Evolutionary conservation across 1,140 invertebrate species (phyloP).

Genomic region (Eriocheir sinensis): DNA sequence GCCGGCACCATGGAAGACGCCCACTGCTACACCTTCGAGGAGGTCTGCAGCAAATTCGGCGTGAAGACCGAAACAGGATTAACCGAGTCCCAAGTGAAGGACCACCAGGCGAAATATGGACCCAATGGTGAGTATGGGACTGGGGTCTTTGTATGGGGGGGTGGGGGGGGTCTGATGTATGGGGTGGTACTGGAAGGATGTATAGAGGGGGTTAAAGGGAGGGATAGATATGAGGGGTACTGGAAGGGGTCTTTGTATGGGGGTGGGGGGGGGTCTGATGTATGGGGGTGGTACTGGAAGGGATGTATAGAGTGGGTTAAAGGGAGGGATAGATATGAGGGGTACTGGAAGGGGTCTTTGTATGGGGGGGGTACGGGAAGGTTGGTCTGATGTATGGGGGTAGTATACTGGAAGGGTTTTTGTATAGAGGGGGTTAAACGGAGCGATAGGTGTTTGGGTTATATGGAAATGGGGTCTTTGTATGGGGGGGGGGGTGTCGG

Average conservation of each 20-base stretch:
- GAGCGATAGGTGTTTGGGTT: not conserved
- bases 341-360: not conserved
- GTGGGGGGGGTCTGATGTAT: not conserved
- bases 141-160: not conserved
- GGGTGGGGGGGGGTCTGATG: too few relatives aligned
- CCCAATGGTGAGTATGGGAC: conserved; percentile 94
- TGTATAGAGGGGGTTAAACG: not conserved
- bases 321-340: not conserved
- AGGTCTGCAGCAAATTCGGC: conserved; percentile 95
- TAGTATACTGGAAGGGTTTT: too few relatives aligned
- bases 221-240: not conserved
- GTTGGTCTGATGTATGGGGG: too few relatives aligned
- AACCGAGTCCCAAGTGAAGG: conserved; percentile 95
- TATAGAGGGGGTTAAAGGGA: not conserved
- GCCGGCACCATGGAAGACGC: conserved; percentile 95
- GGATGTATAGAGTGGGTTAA: not conserved
- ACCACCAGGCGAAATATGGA: conserved; percentile 99
- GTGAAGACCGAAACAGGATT: conserved; percentile 95
- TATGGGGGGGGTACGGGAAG: too few relatives aligned
- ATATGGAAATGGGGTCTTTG: not conserved
- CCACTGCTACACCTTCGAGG: conserved; percentile 96
- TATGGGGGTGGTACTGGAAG: too few relatives aligned
- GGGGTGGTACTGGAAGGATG: not conserved
- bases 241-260: not conserved
- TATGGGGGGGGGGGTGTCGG: too few relatives aligned